Conservation (phyloP, 2,113 vertebrate species). For the Bubalus kerabau region DNA sequence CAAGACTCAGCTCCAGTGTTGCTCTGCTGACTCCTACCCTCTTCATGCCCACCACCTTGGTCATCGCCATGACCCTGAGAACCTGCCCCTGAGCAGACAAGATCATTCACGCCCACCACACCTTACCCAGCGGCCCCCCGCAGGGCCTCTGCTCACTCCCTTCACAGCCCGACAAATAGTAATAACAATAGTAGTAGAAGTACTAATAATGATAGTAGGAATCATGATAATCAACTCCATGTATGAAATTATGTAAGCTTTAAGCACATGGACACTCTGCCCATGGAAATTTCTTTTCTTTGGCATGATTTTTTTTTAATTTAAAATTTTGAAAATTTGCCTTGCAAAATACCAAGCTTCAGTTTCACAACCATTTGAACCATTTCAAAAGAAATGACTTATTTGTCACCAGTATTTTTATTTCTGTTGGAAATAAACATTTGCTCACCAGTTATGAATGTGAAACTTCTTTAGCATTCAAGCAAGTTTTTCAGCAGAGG, state of each 20-base stretch:
- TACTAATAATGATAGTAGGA: too few species aligned
- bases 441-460: background rate
- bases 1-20: background rate
- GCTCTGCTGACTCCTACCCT: background rate
- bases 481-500: background rate
- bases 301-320: background rate
- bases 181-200: background rate
- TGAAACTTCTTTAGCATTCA: background rate
- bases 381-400: background rate
- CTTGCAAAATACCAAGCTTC: background rate
- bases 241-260: background rate
- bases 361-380: background rate
- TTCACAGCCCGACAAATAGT: background rate
- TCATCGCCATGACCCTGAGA: background rate
- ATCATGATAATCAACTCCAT: background rate
- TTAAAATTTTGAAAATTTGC: background rate
- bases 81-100: background rate
- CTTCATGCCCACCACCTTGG: background rate
- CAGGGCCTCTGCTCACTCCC: background rate
- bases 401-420: background rate
- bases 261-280: too few species aligned
- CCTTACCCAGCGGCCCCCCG: background rate
- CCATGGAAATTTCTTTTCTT: background rate
- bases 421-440: background rate
- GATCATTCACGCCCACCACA: fast-evolving